These are phyloP conservation scores for Nesidiocoris tenuis DNA, from an alignment of 2,888 invertebrate species.

Conservation along the genomic window DNA sequence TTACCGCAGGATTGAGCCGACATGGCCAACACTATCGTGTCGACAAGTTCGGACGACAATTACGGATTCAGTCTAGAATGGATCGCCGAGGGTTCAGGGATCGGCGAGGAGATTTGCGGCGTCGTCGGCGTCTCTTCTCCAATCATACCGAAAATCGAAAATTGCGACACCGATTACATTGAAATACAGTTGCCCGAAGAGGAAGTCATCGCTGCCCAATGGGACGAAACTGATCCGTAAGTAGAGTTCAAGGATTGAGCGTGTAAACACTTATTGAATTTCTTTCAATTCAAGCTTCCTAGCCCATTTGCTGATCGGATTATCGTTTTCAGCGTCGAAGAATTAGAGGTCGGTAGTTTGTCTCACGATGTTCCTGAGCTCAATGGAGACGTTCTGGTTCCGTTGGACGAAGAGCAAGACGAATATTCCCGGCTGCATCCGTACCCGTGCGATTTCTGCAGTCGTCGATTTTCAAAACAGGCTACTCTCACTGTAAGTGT, in stretches of 20 bases:
- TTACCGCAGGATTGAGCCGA: too few species aligned
- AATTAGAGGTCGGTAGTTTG: constrained; percentile 23
- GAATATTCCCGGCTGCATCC: constrained; percentile 56
- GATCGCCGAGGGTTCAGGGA: constrained; percentile 46
- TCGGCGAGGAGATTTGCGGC: constrained; percentile 46
- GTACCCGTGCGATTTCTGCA: constrained; percentile 84
- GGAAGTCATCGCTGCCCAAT: constrained; percentile 34
- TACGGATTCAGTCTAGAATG: constrained; percentile 48
- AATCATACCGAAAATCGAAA: constrained; percentile 43
- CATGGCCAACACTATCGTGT: constrained; percentile 47
- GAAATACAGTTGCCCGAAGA: constrained; percentile 61
- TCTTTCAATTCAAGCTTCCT: too few species aligned
- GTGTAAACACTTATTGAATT: too few species aligned
- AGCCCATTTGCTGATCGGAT: too few species aligned
- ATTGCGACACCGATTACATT: constrained; percentile 50
- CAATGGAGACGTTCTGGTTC: constrained; percentile 56
- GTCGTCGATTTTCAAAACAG: constrained; percentile 77
- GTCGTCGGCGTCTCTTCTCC: constrained; percentile 46
- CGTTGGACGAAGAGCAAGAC: constrained; percentile 73
- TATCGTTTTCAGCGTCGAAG: constrained; percentile 22
- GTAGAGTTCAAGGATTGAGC: too few species aligned
- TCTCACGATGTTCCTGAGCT: constrained; percentile 7
- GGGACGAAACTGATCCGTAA: constrained; percentile 24
- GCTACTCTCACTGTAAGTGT: constrained; percentile 66
- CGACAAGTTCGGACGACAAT: constrained; percentile 43